Evolutionary conservation across 1,140 invertebrate species (phyloP).

Genomic region (Pissodes strobi): DNA sequence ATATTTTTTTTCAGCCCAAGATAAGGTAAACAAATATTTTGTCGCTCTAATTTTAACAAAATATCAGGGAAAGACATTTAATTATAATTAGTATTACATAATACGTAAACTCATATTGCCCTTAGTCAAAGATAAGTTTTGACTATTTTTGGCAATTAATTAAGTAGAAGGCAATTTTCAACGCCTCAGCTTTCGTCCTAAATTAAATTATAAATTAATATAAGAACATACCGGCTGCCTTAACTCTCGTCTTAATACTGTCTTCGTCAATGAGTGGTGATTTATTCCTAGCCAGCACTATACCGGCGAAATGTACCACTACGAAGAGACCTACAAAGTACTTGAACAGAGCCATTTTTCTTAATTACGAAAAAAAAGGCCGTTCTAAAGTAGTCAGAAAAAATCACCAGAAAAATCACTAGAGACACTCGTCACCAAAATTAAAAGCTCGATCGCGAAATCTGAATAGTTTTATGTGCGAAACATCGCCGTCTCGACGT

Average conservation of each 20-base stretch:
- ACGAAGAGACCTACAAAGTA: conserved; percentile 27
- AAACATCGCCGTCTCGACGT: conserved; percentile 14
- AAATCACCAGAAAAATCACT: conserved; percentile 21
- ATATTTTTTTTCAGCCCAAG: no score
- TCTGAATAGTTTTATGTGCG: conserved; percentile 21
- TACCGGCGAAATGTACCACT: conserved; percentile 26
- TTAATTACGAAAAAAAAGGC: conserved; percentile 3
- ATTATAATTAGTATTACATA: no score
- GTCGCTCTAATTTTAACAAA: no score
- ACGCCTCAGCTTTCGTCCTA: background rate
- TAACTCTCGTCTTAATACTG: conserved; percentile 42
- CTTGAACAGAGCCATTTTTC: conserved; percentile 14
- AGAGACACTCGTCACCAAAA: conserved; percentile 13
- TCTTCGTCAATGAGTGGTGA: conserved; percentile 46
- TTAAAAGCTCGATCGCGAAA: conserved; percentile 9
- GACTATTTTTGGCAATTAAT: no score
- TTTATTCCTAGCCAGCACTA: conserved; percentile 41
- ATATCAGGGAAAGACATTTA: no score
- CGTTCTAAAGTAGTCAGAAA: no score
- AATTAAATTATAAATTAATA: background rate
- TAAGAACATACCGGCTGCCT: conserved; percentile 45
- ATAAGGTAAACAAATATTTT: no score
- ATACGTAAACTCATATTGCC: no score
- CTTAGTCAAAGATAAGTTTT: no score
- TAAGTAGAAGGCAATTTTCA: no score